Base-by-base conservation (phyloP, 2,797 vertebrate species). In the Myotis myotis region DNA sequence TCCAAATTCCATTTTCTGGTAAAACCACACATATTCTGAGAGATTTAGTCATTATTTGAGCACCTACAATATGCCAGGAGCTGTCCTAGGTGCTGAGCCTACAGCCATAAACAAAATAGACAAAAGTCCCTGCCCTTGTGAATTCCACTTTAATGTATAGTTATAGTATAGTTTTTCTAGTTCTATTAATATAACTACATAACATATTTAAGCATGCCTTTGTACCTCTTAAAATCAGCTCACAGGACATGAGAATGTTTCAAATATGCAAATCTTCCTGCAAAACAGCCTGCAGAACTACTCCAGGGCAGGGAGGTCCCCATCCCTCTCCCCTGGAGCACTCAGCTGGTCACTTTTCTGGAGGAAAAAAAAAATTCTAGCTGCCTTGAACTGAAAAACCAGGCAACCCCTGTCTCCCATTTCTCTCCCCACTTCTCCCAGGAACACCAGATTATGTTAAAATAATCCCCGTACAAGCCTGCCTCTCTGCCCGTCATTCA, bases 171-270 rank as follows among this genome's bases (percentile, higher is more conserved):
- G 53, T 55, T 79, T 41, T 51, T 11, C 88, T 85, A 81, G 11
- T 38, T 74, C 22, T 12, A 71, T 36, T 86, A 81, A 38, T 30
- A 36, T 38, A 88, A 76, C 41, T 44, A 41, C 28, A 33, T 49
- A 60, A 47, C 28, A 51, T 20, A 44, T 89, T 87, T 62, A 55
- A 87, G 47, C 17, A 7, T 25, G 33, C 76, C 22, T 51, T 89
- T 87, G 44, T 3, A 68, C 66, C 23, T 87, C 75, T 75, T 93
- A 84, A 64, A 90, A 71, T 84, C 72, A 60, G 47, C 25, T 95
- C 10, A 8, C 12, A 33, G 57, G 51, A 2, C 2, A 1, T 2
- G 17, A 86, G 51, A 83, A 93, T 76, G 20, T 86, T 84, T 87
- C 88, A 64, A 28, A 88, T 68, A 23, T 17, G 30, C 38, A 94